Evolutionary conservation across 2,888 invertebrate species (phyloP).

Genomic region (Lithodes maja): DNA sequence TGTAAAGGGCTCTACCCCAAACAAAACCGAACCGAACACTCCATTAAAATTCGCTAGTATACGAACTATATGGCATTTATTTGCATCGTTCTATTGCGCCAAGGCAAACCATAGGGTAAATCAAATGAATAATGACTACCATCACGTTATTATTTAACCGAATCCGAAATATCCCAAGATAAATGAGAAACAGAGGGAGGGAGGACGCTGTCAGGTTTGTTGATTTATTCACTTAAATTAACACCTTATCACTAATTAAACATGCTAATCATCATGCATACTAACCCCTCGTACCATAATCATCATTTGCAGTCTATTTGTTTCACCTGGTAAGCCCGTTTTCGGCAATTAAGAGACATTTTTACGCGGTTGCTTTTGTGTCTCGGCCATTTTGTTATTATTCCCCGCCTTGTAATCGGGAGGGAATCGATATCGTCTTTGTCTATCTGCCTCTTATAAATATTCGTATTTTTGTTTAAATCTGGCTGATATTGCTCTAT

Average conservation of each 20-base stretch:
- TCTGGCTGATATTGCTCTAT: background rate
- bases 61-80: too few species aligned
- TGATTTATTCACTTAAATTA: background rate
- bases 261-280: background rate
- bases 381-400: conserved; percentile 46
- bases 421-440: conserved; percentile 31
- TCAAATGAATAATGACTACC: too few species aligned
- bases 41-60: too few species aligned
- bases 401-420: background rate
- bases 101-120: too few species aligned
- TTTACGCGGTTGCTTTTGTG: background rate
- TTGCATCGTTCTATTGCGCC: too few species aligned
- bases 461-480: too few species aligned
- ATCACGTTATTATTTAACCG: background rate
- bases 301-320: background rate
- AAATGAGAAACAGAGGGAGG: background rate
- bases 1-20: too few species aligned
- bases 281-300: background rate
- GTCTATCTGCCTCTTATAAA: background rate
- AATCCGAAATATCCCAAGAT: background rate
- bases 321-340: background rate
- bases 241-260: background rate
- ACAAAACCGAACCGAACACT: too few species aligned
- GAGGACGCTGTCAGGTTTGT: background rate
- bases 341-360: background rate